Conservation (phyloP, 2,113 vertebrate genomes). For the Ammodytes marinus region DNA sequence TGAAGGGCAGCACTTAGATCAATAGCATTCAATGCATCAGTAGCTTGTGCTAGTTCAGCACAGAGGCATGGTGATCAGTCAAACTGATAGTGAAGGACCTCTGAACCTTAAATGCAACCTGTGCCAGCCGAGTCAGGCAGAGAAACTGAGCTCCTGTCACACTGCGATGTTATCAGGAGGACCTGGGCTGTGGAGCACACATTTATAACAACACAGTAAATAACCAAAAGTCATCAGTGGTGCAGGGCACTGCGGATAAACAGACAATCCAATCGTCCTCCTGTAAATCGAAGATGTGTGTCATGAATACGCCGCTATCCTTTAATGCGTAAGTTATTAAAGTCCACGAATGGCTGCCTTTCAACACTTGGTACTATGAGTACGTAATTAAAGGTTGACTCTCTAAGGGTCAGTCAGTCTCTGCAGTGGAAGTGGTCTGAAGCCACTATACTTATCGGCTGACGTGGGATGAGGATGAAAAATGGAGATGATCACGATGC, state of each 20-base stretch:
- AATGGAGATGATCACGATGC: constrained; percentile 24
- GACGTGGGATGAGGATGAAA: constrained; percentile 24
- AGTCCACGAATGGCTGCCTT: constrained; percentile 39
- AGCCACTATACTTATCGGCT: constrained; percentile 32
- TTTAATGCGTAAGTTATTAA: constrained; percentile 46
- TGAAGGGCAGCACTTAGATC: constrained; percentile 40
- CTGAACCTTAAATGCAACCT: constrained; percentile 39
- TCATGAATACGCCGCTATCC: constrained; percentile 13
- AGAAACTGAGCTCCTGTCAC: neutral
- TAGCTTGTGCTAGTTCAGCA: constrained; percentile 63
- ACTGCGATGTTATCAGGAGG: neutral
- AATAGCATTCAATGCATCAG: constrained; percentile 62
- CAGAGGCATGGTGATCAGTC: constrained; percentile 54
- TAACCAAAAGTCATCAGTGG: neutral
- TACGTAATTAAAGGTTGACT: constrained; percentile 61
- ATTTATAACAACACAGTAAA: constrained; percentile 19
- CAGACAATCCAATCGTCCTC: constrained; percentile 11
- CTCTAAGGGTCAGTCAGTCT: constrained; percentile 14
- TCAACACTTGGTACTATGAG: constrained; percentile 57
- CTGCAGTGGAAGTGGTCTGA: constrained; percentile 9
- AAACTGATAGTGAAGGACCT: constrained; percentile 56
- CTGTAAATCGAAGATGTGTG: constrained; percentile 10
- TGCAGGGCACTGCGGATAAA: neutral
- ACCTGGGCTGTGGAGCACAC: constrained; percentile 12
- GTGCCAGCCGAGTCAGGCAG: neutral